Evolutionary conservation across 2,113 vertebrate species (phyloP), one percentile per base, ranked within the genome.

Genomic region (Onychostruthus taczanowskii): DNA sequence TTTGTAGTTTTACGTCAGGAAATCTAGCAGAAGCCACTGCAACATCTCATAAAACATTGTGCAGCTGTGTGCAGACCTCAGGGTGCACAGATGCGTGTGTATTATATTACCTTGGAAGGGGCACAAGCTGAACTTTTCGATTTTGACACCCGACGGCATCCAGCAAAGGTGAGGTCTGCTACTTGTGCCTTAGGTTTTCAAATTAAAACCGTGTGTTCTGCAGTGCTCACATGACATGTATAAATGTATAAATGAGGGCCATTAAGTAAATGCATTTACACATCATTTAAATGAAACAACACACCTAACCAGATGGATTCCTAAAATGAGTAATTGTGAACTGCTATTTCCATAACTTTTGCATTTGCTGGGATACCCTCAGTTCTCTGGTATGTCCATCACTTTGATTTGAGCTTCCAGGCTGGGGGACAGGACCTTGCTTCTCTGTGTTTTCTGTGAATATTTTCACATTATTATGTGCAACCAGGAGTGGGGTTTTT

Each of bases 141-240:
- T 96, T 95, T 92, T 97, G 95, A 96, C 95, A 97, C 96, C 83
- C 86, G 64, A 93, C 79, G 2, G 94, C 92, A 96, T 95, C 95
- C 94, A 96, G 92, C 87, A 95, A 96, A 97, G 96, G 96, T 97
- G 96, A 96, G 95, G 95, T 92, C 95, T 97, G 96, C 95, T 97
- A 96, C 94, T 97, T 97, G 96, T 95, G 92, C 88, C 94, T 93
- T 44, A 72, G 83, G 66, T 73, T 96, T 93, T 76, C 83, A 96
- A 97, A 97, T 96, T 43, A 91, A 90, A 97, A 97, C 95, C 94
- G 92, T 87, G 82, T 97, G 95, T 96, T 92, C 89, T 95, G 72
- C 37, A 86, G 90, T n/a, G 94, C 88, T 94, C 96, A 94, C 94
- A 96, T 90, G 95, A 94, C 93, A 90, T 94, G 58, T 74, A 93